These are phyloP conservation scores for Agonopterix arenella DNA, from an alignment of 2,888 invertebrate genomes.

Conservation along the genomic window DNA sequence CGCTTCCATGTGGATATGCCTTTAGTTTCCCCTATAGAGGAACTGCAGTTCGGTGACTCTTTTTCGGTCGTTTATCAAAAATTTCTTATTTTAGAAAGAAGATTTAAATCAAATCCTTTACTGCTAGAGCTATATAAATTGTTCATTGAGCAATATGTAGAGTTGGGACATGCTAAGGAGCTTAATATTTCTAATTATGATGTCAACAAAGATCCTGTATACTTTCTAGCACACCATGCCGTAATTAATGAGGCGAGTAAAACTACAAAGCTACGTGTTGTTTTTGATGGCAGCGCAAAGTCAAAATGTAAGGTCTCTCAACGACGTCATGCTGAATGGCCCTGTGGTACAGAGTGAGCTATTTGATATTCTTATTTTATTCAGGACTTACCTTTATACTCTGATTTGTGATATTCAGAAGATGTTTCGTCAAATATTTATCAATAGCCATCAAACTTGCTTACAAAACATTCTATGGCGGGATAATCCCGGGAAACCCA, in stretches of 20 bases:
- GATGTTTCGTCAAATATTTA: constrained; percentile 12
- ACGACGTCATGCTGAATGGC: constrained; percentile 7
- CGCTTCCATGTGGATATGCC: constrained; percentile 9
- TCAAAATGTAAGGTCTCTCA: not conserved
- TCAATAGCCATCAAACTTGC: too few relatives aligned
- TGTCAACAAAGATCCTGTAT: too few relatives aligned
- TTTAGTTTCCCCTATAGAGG: not conserved
- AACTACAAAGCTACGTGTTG: not conserved
- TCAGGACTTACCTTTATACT: constrained; percentile 14
- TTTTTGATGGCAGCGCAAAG: constrained; percentile 1
- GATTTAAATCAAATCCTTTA: constrained; percentile 5
- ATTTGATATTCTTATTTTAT: constrained; percentile 15
- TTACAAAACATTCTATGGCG: constrained; percentile 10
- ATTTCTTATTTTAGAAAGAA: too few relatives aligned
- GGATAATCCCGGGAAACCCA: constrained; percentile 9
- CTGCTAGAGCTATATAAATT: constrained; percentile 7
- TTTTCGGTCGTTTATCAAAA: constrained; percentile 11
- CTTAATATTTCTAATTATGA: constrained; percentile 7
- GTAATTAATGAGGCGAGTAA: not conserved
- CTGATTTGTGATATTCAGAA: constrained; percentile 15
- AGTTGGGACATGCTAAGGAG: constrained; percentile 8
- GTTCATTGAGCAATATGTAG: constrained; percentile 11
- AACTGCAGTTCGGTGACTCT: constrained; percentile 12
- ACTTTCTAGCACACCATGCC: constrained; percentile 4
- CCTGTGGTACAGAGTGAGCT: constrained; percentile 16